Percentiles rank a stretch among this genome's conserved stretches.
Evolutionary conservation across 2,888 invertebrate species (phyloP).

Genomic region (Apeira syringaria): DNA sequence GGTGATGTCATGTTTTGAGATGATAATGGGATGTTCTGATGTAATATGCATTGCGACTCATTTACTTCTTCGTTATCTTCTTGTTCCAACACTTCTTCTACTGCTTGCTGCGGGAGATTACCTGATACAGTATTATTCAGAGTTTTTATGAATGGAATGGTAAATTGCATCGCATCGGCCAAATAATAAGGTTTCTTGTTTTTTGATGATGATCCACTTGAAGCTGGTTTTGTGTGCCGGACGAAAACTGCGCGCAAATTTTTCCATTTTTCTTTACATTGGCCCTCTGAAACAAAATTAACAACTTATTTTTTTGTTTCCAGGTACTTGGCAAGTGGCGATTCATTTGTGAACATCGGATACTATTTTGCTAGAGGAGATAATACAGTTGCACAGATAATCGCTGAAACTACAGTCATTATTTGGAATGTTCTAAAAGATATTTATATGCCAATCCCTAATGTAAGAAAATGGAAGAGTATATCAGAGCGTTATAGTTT

Average conservation of each 20-base stretch:
- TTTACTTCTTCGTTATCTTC: constrained; percentile 21
- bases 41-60: constrained; percentile 21
- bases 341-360: constrained; percentile 15
- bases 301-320: constrained; percentile 11
- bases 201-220: constrained; percentile 9
- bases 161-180: constrained; percentile 18
- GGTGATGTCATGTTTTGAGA: constrained; percentile 14
- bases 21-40: constrained; percentile 18
- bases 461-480: constrained; percentile 22
- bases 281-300: no score
- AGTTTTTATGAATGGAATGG: constrained; percentile 13
- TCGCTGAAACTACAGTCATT: constrained; percentile 17
- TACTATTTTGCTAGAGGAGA: constrained; percentile 13
- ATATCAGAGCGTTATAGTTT: constrained; percentile 21
- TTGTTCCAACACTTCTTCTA: constrained; percentile 13
- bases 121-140: constrained; percentile 8
- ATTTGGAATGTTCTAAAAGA: constrained; percentile 17
- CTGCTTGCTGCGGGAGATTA: constrained; percentile 13
- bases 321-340: constrained; percentile 15
- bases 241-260: constrained; percentile 15
- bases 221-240: constrained; percentile 15
- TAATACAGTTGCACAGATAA: constrained; percentile 3
- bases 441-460: constrained; percentile 33
- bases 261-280: constrained; percentile 10
- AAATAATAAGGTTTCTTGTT: constrained; percentile 21